Conservation (phyloP, 2,797 vertebrate genomes). For the Sebastes paucispinis region DNA sequence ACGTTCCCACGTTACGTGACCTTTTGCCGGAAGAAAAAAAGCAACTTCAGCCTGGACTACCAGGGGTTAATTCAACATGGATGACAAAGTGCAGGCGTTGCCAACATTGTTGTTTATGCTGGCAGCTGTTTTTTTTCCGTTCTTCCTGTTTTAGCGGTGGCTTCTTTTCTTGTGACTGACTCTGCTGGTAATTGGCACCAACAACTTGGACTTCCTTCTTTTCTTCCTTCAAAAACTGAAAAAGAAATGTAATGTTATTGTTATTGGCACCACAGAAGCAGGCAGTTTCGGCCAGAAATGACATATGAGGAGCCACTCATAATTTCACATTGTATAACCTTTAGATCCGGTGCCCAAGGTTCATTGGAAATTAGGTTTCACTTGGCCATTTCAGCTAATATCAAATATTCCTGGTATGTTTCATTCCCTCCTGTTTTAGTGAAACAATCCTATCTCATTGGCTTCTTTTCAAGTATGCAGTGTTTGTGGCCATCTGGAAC, state of each 20-base stretch:
- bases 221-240: neutral
- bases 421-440: neutral
- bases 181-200: neutral
- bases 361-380: neutral
- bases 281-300: neutral
- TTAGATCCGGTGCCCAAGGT: neutral
- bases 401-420: neutral
- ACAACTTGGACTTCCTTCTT: neutral
- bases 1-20: neutral
- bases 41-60: neutral
- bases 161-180: neutral
- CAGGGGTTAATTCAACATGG: neutral
- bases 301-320: neutral
- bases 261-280: neutral
- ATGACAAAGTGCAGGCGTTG: neutral
- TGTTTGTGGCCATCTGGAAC: neutral
- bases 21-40: neutral
- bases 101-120: neutral
- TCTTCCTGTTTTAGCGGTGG: neutral
- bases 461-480: neutral
- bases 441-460: neutral
- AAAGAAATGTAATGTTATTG: neutral
- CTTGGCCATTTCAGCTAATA: neutral
- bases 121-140: neutral
- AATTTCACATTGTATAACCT: neutral